Percentiles rank a stretch among this genome's conserved stretches.
Conservation (phyloP, 2,797 vertebrate genomes). For the Anguilla marmorata region DNA sequence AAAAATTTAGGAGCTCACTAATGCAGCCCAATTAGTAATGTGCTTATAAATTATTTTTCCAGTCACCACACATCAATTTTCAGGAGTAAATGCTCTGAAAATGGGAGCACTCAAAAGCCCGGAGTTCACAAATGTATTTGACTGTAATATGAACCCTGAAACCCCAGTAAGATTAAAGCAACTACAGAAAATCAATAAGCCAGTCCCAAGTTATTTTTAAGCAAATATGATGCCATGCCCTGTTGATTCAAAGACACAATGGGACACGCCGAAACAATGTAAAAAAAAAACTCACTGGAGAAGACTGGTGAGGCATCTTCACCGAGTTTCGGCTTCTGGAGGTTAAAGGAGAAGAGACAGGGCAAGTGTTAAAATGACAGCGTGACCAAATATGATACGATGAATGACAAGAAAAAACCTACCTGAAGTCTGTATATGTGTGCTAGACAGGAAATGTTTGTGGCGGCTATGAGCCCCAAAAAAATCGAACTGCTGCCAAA, state of each 20-base stretch:
- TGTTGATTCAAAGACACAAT: background rate
- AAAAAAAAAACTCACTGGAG: constrained; percentile 69
- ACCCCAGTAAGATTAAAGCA: background rate
- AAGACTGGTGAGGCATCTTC: constrained; percentile 69
- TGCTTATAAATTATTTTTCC: background rate
- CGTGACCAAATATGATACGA: background rate
- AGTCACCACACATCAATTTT: background rate
- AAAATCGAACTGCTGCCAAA: background rate
- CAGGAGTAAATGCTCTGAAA: too few relatives aligned
- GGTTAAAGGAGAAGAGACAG: constrained; percentile 8
- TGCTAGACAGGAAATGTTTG: background rate
- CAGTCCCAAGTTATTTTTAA: background rate
- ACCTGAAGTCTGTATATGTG: background rate
- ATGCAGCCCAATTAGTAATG: background rate
- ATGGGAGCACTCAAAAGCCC: background rate
- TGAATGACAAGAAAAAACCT: background rate
- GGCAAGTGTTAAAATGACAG: constrained; percentile 1
- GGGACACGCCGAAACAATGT: background rate
- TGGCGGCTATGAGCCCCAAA: background rate
- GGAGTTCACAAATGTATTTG: background rate
- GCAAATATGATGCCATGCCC: background rate
- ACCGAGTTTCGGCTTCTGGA: constrained; percentile 65
- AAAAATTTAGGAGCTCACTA: background rate
- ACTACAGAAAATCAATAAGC: background rate
- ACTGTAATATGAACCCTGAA: background rate